Evolutionary conservation across 2,797 vertebrate genomes (phyloP).

Genomic region (Poecilia gillii): DNA sequence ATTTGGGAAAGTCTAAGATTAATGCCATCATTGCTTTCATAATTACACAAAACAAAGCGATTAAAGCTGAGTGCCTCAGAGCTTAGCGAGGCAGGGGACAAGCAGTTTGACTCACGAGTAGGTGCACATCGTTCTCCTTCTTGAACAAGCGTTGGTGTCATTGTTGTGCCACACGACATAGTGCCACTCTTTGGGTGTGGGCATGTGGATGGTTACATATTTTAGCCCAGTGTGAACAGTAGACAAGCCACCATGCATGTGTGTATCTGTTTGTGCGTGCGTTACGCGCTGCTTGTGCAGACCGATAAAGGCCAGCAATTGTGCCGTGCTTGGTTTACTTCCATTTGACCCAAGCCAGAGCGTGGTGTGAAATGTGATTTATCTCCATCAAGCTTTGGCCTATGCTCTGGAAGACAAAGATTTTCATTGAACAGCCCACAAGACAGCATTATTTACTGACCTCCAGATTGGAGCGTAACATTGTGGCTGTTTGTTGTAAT

Average conservation of each 20-base stretch:
- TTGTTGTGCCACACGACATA: conserved; percentile 69
- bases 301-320: conserved; percentile 62
- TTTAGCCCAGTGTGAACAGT: conserved; percentile 61
- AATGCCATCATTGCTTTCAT: background rate
- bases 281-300: conserved; percentile 47
- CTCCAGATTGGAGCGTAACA: conserved; percentile 52
- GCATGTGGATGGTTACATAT: conserved; percentile 64
- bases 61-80: background rate
- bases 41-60: background rate
- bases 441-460: conserved; percentile 64
- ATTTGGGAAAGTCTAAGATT: background rate
- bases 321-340: conserved; percentile 63
- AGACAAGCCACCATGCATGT: conserved; percentile 55
- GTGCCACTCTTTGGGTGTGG: conserved; percentile 44
- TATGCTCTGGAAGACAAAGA: conserved; percentile 72
- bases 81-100: background rate
- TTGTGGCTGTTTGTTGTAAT: conserved; percentile 40
- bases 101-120: background rate
- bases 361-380: conserved; percentile 83
- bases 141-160: conserved; percentile 52
- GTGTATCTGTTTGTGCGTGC: conserved; percentile 62
- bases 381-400: conserved; percentile 57
- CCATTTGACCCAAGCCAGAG: conserved; percentile 60
- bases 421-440: conserved; percentile 76
- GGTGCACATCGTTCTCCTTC: conserved; percentile 24